These are phyloP conservation scores for Hermodice carunculata DNA, from an alignment of 2,888 invertebrate species.

Conservation along the genomic window DNA sequence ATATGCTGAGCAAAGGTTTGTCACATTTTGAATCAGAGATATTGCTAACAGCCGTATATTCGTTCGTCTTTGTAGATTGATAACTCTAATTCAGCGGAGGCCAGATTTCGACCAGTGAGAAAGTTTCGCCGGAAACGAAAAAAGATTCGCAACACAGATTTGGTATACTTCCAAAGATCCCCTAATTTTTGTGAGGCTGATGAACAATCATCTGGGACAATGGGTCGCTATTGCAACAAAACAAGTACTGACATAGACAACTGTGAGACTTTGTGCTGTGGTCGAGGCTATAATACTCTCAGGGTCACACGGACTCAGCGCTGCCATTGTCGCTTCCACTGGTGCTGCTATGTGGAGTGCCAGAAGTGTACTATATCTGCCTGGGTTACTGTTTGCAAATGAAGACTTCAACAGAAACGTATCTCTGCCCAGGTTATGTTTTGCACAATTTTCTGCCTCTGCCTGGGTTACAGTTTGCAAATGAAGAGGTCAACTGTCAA, in stretches of 20 bases:
- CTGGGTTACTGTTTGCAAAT: conserved; percentile 91
- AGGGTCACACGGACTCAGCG: conserved; percentile 52
- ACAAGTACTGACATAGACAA: conserved; percentile 54
- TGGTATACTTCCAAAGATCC: conserved; percentile 93
- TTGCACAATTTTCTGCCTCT: too few species aligned
- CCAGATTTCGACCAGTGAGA: conserved; percentile 13
- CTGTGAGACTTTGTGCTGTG: conserved; percentile 37
- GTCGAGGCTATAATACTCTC: conserved; percentile 38
- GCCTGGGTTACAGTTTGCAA: too few species aligned
- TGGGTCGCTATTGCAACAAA: conserved; percentile 64
- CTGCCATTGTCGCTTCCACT: conserved; percentile 68
- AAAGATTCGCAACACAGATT: conserved; percentile 84
- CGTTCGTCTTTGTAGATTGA: conserved; percentile 15
- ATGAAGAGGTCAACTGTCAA: too few species aligned
- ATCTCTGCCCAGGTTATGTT: too few species aligned
- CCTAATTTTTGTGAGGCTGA: conserved; percentile 88
- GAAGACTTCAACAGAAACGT: too few species aligned
- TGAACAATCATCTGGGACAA: conserved; percentile 59
- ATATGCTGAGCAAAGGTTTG: too few species aligned
- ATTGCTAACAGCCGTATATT: too few species aligned
- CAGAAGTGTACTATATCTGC: conserved; percentile 74
- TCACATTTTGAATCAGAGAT: too few species aligned
- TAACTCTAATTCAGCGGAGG: conserved; percentile 27
- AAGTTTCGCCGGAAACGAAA: conserved; percentile 1
- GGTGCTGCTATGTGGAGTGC: conserved; percentile 69